phyloP scores from a whole-genome alignment of 2,888 invertebrate genomes.

The Tupiocoris notatus region DNA sequence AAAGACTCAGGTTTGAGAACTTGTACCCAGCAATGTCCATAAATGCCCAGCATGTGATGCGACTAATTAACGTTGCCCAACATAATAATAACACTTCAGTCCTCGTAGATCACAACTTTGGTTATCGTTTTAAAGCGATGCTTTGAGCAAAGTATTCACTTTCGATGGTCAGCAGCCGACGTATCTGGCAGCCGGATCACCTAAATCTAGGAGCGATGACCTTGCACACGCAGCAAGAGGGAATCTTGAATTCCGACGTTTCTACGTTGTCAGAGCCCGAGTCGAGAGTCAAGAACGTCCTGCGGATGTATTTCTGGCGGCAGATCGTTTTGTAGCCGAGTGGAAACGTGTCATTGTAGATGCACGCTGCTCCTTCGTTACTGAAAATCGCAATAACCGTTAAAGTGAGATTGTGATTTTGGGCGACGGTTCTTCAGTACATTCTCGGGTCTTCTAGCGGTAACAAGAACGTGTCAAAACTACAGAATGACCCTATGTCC shows the following conservation, averaged over 20 bases:
- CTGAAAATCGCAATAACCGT: constrained; percentile 2
- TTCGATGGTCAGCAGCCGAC: not conserved
- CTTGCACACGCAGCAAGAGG: constrained; percentile 72
- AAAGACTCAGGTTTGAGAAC: too few relatives aligned
- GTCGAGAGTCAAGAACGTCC: constrained; percentile 59
- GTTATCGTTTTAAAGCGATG: constrained; percentile 23
- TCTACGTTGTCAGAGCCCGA: constrained; percentile 51
- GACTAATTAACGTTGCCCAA: too few relatives aligned
- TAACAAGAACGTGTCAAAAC: too few relatives aligned
- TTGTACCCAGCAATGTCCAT: too few relatives aligned
- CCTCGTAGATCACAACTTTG: constrained; percentile 29
- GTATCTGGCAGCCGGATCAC: not conserved
- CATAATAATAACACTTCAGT: too few relatives aligned
- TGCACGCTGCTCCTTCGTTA: constrained; percentile 52
- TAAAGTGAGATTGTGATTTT: too few relatives aligned
- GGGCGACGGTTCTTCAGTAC: too few relatives aligned
- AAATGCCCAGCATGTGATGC: too few relatives aligned
- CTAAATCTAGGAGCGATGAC: constrained; percentile 12
- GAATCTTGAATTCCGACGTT: constrained; percentile 62
- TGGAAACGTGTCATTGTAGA: constrained; percentile 57
- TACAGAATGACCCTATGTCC: too few relatives aligned
- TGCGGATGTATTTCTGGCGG: constrained; percentile 62
- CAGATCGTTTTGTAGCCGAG: constrained; percentile 58
- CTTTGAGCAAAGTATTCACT: not conserved
- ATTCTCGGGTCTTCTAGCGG: too few relatives aligned